Conservation (phyloP, 2,888 invertebrate genomes). For the Ophion costatus region DNA sequence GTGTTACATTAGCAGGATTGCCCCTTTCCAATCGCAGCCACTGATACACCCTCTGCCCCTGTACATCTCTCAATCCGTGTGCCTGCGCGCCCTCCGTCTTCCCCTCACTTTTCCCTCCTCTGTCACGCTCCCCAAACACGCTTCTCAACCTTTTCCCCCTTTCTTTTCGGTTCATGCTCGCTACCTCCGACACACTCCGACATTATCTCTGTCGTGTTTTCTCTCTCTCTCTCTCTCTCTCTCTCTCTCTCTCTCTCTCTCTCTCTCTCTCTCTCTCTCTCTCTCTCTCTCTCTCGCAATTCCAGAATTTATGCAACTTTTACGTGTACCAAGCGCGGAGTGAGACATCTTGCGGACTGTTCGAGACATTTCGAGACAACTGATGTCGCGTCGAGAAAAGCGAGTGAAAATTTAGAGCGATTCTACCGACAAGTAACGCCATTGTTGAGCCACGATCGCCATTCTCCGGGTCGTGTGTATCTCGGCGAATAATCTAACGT, state of each 20-base stretch:
- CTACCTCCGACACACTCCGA: constrained; percentile 15
- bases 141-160: constrained; percentile 58
- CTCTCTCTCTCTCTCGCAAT: no score
- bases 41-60: constrained; percentile 35
- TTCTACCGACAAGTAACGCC: no score
- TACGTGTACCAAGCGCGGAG: neutral
- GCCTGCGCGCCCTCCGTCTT: constrained; percentile 36
- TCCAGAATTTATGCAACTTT: no score
- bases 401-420: no score
- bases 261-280: no score
- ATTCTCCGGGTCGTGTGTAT: no score
- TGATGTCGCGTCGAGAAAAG: no score
- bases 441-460: no score
- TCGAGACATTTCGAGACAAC: neutral
- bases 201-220: constrained; percentile 49
- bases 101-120: constrained; percentile 54
- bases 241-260: no score
- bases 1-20: constrained; percentile 81
- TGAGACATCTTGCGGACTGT: neutral
- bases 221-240: no score
- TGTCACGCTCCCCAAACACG: constrained; percentile 20
- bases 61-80: neutral
- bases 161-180: constrained; percentile 8
- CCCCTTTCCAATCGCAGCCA: constrained; percentile 70
- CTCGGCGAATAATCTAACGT: no score